A percentile compares a stretch with the other conserved stretches of the same genome.
Evolutionary conservation across 2,888 invertebrate species (phyloP).

Genomic region (Himalopsyche kuldschensis): DNA sequence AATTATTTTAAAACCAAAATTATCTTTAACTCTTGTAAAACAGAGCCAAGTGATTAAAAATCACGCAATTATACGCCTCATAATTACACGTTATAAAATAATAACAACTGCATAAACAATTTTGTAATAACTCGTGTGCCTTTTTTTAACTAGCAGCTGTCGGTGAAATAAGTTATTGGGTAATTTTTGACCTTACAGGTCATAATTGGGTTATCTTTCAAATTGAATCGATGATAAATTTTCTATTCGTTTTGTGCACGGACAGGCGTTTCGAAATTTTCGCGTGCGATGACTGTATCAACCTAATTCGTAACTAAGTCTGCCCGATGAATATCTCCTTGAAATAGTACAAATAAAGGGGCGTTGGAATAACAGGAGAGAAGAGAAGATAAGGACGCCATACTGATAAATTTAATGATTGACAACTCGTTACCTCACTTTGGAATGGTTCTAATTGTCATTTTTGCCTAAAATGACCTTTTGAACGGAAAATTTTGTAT

Average conservation of each 20-base stretch:
- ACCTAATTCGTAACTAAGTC: background rate
- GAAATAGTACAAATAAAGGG: too few relatives aligned
- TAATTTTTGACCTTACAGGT: background rate
- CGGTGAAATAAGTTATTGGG: background rate
- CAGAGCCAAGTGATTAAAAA: too few relatives aligned
- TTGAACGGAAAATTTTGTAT: too few relatives aligned
- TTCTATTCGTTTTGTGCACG: background rate
- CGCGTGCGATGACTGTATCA: background rate
- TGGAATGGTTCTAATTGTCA: too few relatives aligned
- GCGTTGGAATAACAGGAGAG: too few relatives aligned
- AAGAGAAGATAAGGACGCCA: too few relatives aligned
- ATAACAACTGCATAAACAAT: background rate
- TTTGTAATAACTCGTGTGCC: background rate
- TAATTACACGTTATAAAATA: background rate
- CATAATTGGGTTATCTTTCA: background rate
- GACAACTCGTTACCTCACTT: too few relatives aligned
- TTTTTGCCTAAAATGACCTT: too few relatives aligned
- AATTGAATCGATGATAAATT: background rate
- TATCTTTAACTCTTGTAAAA: too few relatives aligned
- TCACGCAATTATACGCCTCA: background rate
- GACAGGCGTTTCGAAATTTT: background rate
- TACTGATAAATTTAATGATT: too few relatives aligned
- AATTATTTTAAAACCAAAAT: too few relatives aligned
- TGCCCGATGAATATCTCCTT: too few relatives aligned
- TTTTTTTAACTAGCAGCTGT: background rate